Percentiles rank a stretch among this genome's conserved stretches.
Conservation (phyloP, 1,140 invertebrate genomes). For the Apis dorsata region DNA sequence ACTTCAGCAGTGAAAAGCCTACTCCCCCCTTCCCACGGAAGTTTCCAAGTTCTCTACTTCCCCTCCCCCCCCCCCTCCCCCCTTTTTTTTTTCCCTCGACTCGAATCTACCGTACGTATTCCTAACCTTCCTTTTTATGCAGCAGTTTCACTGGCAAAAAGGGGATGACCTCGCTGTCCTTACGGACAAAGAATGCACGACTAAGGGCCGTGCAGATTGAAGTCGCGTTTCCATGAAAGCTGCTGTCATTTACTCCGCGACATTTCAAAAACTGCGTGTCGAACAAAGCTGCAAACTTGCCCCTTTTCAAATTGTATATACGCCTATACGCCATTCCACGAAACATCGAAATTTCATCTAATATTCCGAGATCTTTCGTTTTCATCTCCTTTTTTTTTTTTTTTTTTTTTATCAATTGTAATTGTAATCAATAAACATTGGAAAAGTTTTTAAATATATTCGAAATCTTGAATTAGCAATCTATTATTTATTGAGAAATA, state of each 20-base stretch:
- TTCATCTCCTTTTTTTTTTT: background rate
- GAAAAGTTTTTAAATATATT: too few species aligned
- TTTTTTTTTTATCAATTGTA: too few species aligned
- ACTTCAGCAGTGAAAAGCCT: slow-evolving; percentile 1
- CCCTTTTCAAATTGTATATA: background rate
- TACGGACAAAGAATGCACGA: slow-evolving; percentile 10
- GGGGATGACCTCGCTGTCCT: slow-evolving; percentile 16
- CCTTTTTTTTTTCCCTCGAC: background rate
- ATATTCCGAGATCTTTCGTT: too few species aligned
- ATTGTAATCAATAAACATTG: too few species aligned
- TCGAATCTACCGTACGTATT: background rate
- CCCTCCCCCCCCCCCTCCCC: too few species aligned
- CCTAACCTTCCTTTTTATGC: slow-evolving; percentile 7
- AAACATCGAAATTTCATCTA: too few species aligned
- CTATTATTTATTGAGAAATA: too few species aligned
- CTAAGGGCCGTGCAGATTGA: slow-evolving; percentile 23
- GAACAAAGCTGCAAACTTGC: background rate
- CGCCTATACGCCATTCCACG: too few species aligned
- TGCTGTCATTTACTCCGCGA: slow-evolving; percentile 22
- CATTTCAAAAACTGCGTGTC: slow-evolving; percentile 5
- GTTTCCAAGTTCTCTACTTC: background rate
- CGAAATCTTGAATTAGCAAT: too few species aligned
- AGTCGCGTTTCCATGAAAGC: slow-evolving; percentile 40
- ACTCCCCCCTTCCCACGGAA: background rate
- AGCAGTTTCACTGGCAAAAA: slow-evolving; percentile 8